phyloP scores from a whole-genome alignment of 2,888 invertebrate genomes.

The Notodonta ziczac region DNA sequence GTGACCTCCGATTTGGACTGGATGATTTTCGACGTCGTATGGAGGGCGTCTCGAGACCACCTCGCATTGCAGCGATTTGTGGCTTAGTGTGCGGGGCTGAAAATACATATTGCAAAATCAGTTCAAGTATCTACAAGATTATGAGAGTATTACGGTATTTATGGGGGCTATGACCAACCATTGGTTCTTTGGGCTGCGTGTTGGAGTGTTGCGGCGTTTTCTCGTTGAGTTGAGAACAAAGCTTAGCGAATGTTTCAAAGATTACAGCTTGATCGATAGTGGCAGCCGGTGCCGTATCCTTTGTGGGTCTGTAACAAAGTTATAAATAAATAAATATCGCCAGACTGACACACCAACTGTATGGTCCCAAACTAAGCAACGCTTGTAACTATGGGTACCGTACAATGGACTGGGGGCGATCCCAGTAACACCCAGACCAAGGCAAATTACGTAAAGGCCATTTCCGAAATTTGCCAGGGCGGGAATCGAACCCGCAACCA shows the following conservation, averaged over 20 bases:
- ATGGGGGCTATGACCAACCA: slow-evolving; percentile 1
- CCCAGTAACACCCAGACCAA: no score
- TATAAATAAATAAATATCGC: no score
- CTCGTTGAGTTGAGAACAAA: slow-evolving; percentile 65
- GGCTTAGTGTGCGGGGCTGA: slow-evolving; percentile 67
- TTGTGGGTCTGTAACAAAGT: slow-evolving; percentile 39
- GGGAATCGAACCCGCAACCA: no score
- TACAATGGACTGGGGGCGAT: no score
- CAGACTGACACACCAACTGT: no score
- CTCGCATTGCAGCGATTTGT: slow-evolving; percentile 76
- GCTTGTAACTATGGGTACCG: no score
- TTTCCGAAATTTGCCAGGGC: no score
- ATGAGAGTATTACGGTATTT: neutral
- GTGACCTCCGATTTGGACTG: slow-evolving; percentile 45
- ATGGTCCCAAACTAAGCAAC: no score
- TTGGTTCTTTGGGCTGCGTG: neutral
- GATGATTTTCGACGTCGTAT: slow-evolving; percentile 51
- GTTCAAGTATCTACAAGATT: neutral
- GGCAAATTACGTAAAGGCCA: no score
- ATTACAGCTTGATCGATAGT: slow-evolving; percentile 57
- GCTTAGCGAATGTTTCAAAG: slow-evolving; percentile 71
- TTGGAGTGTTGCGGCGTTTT: slow-evolving; percentile 30
- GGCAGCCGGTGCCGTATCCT: slow-evolving; percentile 41
- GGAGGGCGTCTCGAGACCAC: slow-evolving; percentile 46
- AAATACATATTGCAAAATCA: slow-evolving; percentile 19